Base-by-base conservation (phyloP, 2,113 vertebrate species). In the Chelonoidis abingdonii region DNA sequence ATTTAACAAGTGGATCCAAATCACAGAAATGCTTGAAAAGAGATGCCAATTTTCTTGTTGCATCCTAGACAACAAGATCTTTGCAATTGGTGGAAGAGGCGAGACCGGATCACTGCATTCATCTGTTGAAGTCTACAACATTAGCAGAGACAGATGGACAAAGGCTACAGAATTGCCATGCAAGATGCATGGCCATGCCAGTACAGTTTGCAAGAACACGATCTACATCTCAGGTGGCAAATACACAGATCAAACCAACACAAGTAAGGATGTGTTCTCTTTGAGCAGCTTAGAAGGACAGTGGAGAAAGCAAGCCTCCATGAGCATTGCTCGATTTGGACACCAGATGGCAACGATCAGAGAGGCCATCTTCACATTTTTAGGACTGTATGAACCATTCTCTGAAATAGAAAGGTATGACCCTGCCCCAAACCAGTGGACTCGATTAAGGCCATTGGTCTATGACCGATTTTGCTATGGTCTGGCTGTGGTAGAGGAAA, bases 341-440 rank as follows among this genome's bases (percentile, higher is more conserved):
- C 99, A 99, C 93, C 99, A 99, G 94, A 98, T 99, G 98, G 98
- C 99, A 6, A 98, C 98, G 2, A 98, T 99, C 78, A 97, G 98
- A 10, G 98, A 98, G 1, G 96, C 97, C n/a, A 98, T 99, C 96
- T 99, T 99, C 85, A 99, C 99, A n/a, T 99, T 99, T 93, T 92
- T 99, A 96, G 99, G 99, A 24, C 98, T 99, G 95, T 99, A 99
- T 5, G 99, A 99, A 95, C 99, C 99, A 8, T 99, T 99, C 97
- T 99, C 99, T 12, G 99, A 99, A 89, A 99, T 99, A 5, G 99
- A 99, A 96, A 98, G 98, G 83, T 99, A 99, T 0, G 98, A 99
- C 65, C 97, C 99, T 0, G 86, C 54, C 24, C 90, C 97, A 2
- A 98, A 99, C 93, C 98, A 98, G 76, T 99, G 99, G 99, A 99